phyloP scores from a whole-genome alignment of 2,113 vertebrate species.

The Polypterus senegalus region DNA sequence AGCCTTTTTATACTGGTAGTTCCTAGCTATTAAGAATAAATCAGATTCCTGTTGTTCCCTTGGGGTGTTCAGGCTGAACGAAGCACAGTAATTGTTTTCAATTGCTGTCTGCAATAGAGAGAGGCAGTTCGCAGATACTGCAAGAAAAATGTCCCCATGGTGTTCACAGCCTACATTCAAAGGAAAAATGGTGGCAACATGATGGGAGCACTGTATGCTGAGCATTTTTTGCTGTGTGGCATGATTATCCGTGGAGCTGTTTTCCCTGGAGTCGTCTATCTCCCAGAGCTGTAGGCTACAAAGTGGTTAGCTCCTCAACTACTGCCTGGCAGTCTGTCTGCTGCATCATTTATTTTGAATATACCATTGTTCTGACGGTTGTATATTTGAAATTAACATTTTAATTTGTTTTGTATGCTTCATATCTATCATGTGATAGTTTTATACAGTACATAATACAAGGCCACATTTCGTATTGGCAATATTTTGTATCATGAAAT shows the following conservation, averaged over 20 bases:
- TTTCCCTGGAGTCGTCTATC: conserved; percentile 1
- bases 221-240: conserved; percentile 3
- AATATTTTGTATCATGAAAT: no score
- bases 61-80: conserved; percentile 5
- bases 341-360: no score
- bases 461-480: no score
- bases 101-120: conserved; percentile 1
- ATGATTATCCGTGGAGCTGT: conserved; percentile 2
- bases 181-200: neutral
- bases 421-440: no score
- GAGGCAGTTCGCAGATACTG: conserved; percentile 9
- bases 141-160: conserved; percentile 7
- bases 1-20: conserved; percentile 5
- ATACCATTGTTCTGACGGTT: no score
- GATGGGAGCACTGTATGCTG: neutral
- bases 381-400: no score
- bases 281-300: neutral
- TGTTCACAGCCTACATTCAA: neutral
- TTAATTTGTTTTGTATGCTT: no score
- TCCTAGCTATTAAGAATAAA: conserved; percentile 16
- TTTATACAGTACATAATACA: no score
- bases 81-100: conserved; percentile 15
- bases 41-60: conserved; percentile 13
- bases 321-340: neutral
- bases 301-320: neutral